Evolutionary conservation across 2,888 invertebrate species (phyloP).

Genomic region (Bruchidius siliquastri): DNA sequence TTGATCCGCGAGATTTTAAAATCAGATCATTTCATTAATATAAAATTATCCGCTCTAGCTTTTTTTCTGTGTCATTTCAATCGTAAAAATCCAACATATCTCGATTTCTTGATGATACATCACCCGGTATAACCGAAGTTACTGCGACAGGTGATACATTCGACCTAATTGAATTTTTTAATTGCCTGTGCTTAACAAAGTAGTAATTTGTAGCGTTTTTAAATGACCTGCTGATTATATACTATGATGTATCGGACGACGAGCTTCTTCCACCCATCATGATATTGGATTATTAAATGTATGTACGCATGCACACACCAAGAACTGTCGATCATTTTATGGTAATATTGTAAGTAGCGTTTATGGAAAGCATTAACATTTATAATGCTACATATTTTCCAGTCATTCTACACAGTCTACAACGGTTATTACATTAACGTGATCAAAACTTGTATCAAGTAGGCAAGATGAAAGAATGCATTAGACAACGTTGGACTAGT

Average conservation of each 20-base stretch:
- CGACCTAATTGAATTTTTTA: neutral
- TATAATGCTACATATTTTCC: neutral
- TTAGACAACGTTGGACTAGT: too few relatives aligned
- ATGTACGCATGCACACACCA: neutral
- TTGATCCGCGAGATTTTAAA: too few relatives aligned
- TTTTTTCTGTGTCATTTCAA: too few relatives aligned
- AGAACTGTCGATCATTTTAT: neutral
- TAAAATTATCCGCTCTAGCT: too few relatives aligned
- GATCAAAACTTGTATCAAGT: neutral
- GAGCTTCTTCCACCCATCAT: neutral
- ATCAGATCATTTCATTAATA: too few relatives aligned
- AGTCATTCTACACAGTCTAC: neutral
- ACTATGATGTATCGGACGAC: neutral
- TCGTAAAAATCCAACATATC: too few relatives aligned
- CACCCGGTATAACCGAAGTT: neutral
- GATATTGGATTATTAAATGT: neutral
- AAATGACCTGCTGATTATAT: neutral
- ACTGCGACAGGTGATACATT: neutral
- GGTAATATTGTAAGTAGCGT: neutral
- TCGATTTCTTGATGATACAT: neutral
- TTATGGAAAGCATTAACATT: neutral
- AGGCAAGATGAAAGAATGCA: too few relatives aligned
- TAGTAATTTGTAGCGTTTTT: neutral
- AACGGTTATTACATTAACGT: neutral
- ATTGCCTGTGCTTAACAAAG: neutral